These are phyloP conservation scores for Sarcophilus harrisii DNA, from an alignment of 2,797 vertebrate genomes.

Conservation along the genomic window DNA sequence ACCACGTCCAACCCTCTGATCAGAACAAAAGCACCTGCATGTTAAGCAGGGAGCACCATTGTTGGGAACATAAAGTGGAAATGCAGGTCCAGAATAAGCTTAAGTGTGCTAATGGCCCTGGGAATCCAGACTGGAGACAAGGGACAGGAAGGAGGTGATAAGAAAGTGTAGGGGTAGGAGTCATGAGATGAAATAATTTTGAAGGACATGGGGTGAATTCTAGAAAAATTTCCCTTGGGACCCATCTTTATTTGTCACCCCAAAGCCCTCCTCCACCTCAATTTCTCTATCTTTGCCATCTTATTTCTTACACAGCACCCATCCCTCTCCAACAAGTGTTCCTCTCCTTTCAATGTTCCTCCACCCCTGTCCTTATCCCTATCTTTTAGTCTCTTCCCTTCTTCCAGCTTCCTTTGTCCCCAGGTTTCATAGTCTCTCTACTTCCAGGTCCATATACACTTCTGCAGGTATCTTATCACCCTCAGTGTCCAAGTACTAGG, in stretches of 20 bases:
- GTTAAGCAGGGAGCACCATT: neutral
- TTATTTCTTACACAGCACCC: neutral
- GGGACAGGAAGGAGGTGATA: neutral
- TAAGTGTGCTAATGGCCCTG: neutral
- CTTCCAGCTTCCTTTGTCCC: neutral
- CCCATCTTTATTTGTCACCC: neutral
- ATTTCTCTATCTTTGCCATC: neutral
- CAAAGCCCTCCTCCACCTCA: rapidly evolving
- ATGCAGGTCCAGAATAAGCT: neutral
- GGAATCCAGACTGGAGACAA: neutral
- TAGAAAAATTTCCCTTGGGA: neutral
- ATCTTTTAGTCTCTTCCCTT: neutral
- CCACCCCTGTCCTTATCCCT: neutral
- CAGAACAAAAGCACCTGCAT: neutral
- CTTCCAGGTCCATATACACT: rapidly evolving
- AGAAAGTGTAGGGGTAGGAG: neutral
- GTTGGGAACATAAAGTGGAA: neutral
- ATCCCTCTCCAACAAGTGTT: too few species aligned
- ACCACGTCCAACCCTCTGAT: neutral
- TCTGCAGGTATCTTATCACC: neutral
- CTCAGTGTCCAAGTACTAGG: neutral
- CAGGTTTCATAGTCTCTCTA: neutral
- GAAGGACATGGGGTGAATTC: neutral
- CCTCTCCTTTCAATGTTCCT: neutral
- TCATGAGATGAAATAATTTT: neutral